Conservation (phyloP, 1,140 invertebrate genomes). For the Macrosteles quadrilineatus region DNA sequence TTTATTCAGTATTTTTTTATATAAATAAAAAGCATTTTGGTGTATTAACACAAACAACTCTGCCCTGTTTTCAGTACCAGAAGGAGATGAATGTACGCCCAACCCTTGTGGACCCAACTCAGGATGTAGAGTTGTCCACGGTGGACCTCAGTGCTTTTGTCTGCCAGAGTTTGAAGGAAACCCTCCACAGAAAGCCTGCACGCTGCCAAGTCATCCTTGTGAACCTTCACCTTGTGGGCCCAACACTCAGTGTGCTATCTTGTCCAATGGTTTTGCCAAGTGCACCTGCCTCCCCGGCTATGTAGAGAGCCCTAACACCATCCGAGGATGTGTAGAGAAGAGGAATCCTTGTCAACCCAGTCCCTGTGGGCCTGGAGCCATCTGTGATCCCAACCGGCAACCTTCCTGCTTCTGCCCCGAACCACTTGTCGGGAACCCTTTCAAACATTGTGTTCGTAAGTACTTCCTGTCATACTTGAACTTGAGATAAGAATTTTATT, state of each 20-base stretch:
- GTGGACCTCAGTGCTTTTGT: constrained; percentile 78
- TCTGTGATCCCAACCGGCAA: constrained; percentile 72
- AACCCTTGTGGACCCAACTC: constrained; percentile 84
- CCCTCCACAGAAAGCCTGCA: constrained; percentile 69
- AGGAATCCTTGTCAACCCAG: constrained; percentile 79
- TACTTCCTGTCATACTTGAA: constrained; percentile 23
- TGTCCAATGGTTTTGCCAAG: constrained; percentile 81
- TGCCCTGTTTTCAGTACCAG: constrained; percentile 78
- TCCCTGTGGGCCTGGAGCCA: constrained; percentile 74
- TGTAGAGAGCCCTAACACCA: constrained; percentile 83
- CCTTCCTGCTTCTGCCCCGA: constrained; percentile 82
- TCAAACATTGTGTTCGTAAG: constrained; percentile 64
- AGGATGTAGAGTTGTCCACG: constrained; percentile 70
- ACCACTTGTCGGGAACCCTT: constrained; percentile 75
- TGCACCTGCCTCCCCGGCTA: constrained; percentile 83
- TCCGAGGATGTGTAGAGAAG: constrained; percentile 76
- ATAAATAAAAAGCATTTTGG: too few species aligned
- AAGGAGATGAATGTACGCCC: constrained; percentile 79
- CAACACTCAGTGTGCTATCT: constrained; percentile 80
- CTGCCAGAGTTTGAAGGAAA: constrained; percentile 85
- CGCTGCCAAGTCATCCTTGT: constrained; percentile 72
- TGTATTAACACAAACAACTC: too few species aligned
- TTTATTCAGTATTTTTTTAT: too few species aligned
- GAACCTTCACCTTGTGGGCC: constrained; percentile 83
- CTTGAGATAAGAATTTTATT: too few species aligned